Evolutionary conservation across 23 tunicate genomes (phyloP), one percentile per base, ranked within the genome.

Genomic region (Oikopleura dioica): DNA sequence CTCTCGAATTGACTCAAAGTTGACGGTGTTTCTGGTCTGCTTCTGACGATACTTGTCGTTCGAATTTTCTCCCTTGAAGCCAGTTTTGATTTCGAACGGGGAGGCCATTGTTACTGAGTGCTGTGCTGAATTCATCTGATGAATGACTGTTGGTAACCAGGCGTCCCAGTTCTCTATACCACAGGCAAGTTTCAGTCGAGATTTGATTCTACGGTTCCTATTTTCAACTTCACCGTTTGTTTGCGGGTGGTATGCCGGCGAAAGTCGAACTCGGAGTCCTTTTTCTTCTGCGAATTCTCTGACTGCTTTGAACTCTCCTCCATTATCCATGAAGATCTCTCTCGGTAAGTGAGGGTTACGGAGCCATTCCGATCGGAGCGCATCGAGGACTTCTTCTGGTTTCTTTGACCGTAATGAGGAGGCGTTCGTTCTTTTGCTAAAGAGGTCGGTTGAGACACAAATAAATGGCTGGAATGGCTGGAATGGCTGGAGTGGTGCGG

Each of bases 1-100:
- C n/a, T n/a, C n/a, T n/a, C n/a, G n/a, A n/a, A n/a, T n/a, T n/a
- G n/a, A n/a, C n/a, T n/a, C n/a, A n/a, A n/a, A n/a, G n/a, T n/a
- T n/a, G n/a, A n/a, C n/a, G n/a, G n/a, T n/a, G n/a, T n/a, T n/a
- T n/a, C n/a, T n/a, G n/a, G n/a, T n/a, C n/a, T n/a, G n/a, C n/a
- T n/a, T n/a, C n/a, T n/a, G n/a, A n/a, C n/a, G n/a, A n/a, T n/a
- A n/a, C n/a, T n/a, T n/a, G n/a, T n/a, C n/a, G n/a, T n/a, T n/a
- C n/a, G n/a, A n/a, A n/a, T n/a, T n/a, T n/a, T n/a, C n/a, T n/a
- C n/a, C n/a, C n/a, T n/a, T n/a, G n/a, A n/a, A n/a, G n/a, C 72
- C 72, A 28, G 72, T 63, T 63, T 63, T 31, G 33, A 63, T 63
- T 63, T 63, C 33, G 26, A 63, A 63, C 5, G 72, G 72, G 33